Conservation (phyloP, 2,113 vertebrate species). For the Oncorhynchus clarkii region DNA sequence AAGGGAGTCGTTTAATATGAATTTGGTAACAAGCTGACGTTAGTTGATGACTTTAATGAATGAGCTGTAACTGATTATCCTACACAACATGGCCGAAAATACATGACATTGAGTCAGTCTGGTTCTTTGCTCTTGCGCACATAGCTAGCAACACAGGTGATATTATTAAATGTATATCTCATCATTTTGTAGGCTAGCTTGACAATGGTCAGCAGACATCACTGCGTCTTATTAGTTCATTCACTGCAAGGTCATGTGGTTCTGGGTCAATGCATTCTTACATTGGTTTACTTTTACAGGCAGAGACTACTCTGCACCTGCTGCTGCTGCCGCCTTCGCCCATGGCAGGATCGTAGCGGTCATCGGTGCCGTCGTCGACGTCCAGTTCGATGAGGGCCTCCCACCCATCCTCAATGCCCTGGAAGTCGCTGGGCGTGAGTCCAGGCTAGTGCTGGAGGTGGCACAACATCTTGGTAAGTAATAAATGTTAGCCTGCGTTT, state of each 20-base stretch:
- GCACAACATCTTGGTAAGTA: constrained; percentile 93
- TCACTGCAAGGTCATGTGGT: neutral
- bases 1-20: too few relatives aligned
- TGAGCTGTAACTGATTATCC: neutral
- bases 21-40: too few relatives aligned
- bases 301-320: constrained; percentile 85
- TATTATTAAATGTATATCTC: too few relatives aligned
- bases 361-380: constrained; percentile 96
- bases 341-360: constrained; percentile 91
- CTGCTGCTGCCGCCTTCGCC: constrained; percentile 74
- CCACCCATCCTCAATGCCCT: constrained; percentile 95
- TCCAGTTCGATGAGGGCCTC: constrained; percentile 95
- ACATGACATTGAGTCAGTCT: neutral
- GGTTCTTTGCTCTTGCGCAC: too few relatives aligned
- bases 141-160: too few relatives aligned
- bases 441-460: constrained; percentile 92
- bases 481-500: neutral
- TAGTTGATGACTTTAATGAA: too few relatives aligned
- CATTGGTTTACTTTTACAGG: constrained; percentile 61
- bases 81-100: neutral
- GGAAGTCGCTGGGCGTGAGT: constrained; percentile 87
- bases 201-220: neutral
- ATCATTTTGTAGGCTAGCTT: neutral
- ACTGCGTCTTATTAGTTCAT: neutral
- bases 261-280: neutral